A percentile compares a stretch with the other conserved stretches of the same genome.
Conservation (phyloP, 2,888 invertebrate species). For the Acrobasis consociella region DNA sequence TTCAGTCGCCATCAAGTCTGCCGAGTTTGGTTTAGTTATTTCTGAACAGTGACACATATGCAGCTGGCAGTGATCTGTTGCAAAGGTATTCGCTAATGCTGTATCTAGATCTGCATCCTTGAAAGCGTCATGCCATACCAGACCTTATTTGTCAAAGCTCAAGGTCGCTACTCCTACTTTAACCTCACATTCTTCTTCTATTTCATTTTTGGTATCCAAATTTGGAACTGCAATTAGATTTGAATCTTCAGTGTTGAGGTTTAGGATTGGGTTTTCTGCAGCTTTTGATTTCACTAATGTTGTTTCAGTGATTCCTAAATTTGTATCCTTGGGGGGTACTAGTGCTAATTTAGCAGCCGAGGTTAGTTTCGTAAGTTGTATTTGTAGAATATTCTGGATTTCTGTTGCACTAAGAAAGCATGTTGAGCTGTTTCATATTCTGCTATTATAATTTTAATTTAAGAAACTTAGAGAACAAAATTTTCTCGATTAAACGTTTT, state of each 20-base stretch:
- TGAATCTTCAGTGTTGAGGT: background rate
- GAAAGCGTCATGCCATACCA: slow-evolving; percentile 18
- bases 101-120: slow-evolving; percentile 22
- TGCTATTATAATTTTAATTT: too few relatives aligned
- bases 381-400: slow-evolving; percentile 14
- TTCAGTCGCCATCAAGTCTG: slow-evolving; percentile 38
- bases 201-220: slow-evolving; percentile 9
- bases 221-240: slow-evolving; percentile 6
- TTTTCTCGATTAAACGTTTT: too few relatives aligned
- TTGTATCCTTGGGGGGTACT: slow-evolving; percentile 24
- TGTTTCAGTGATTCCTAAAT: slow-evolving; percentile 16
- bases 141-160: slow-evolving; percentile 11
- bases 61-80: slow-evolving; percentile 32
- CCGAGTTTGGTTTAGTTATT: slow-evolving; percentile 41
- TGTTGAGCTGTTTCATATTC: too few relatives aligned
- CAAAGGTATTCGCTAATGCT: slow-evolving; percentile 29
- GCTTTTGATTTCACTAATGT: slow-evolving; percentile 6
- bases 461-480: too few relatives aligned
- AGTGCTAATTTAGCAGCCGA: slow-evolving; percentile 13
- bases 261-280: background rate
- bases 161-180: slow-evolving; percentile 10
- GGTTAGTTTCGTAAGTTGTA: slow-evolving; percentile 12
- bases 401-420: background rate
- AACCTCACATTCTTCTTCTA: slow-evolving; percentile 2
- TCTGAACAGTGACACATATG: slow-evolving; percentile 32